Base-by-base conservation (phyloP, 2,888 invertebrate genomes). In the Geophilus truncorum region DNA sequence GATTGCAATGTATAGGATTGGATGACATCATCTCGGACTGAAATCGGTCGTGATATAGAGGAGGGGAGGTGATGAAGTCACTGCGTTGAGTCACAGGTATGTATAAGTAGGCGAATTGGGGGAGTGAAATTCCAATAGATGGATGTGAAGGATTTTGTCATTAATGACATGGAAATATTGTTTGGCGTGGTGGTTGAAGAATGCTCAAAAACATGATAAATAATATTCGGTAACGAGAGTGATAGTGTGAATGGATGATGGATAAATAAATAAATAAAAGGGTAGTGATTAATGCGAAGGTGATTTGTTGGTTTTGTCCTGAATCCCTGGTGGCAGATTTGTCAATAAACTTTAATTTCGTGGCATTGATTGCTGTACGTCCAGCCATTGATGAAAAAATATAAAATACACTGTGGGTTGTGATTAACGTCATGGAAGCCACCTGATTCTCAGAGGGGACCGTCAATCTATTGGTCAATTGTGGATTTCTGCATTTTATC, bases 121-220 rank as follows among this genome's bases (percentile, higher is more conserved):
- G 62, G 28, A 62, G 62, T 23, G 62, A 62, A 62, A 62, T 62
- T 62, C 62, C 62, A 62, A 62, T 62, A 62, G 62, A 62, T 62
- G 62, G 62, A 62, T 62, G 62, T 62, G 62, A 62, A 62, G 28
- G 28, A 28, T 25, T 62, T 62, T 62, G 9, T 23, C 62, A 62
- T 62, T 62, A 62, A 62, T 25, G 62, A 12, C 62, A 25, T 25
- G 23, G 62, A 62, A 62, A 62, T 62, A 62, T 62, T 62, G 25
- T 45, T 45, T 45, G 15, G 1, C 2, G 6, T 40, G 6, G 15
- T 7, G 5, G 1, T 12, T 15, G 15, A 40, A 15, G 40, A 40
- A 15, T 7, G 23, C 12, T n/a, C n/a, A n/a, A n/a, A n/a, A n/a
- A n/a, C n/a, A n/a, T n/a, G 25, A 62, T 62, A 62, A 62, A 23